Evolutionary conservation across 2,797 vertebrate species (phyloP).

Genomic region (Sebastolobus altivelis): DNA sequence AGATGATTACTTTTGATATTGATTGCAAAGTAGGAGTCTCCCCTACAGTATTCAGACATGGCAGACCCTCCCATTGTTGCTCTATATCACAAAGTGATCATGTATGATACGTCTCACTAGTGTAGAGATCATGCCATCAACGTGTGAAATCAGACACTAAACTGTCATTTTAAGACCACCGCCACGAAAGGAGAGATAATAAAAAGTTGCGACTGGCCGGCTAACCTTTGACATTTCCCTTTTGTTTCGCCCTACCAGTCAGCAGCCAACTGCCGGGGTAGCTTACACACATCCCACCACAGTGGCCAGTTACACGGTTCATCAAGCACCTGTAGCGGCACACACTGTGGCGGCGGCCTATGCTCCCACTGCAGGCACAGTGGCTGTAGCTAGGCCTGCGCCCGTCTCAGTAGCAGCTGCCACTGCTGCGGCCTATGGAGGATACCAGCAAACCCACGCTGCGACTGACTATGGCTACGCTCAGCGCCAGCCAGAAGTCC

Average conservation of each 20-base stretch:
- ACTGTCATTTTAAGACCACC: not conserved
- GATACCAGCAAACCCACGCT: slow-evolving; percentile 93
- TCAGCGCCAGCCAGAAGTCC: slow-evolving; percentile 95
- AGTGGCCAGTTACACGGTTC: slow-evolving; percentile 98
- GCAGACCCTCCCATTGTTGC: not conserved
- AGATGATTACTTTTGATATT: not conserved
- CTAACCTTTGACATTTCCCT: slow-evolving; percentile 5
- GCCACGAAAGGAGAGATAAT: too few species aligned
- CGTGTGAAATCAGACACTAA: not conserved
- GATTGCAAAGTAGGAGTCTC: not conserved
- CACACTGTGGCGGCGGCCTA: slow-evolving; percentile 97
- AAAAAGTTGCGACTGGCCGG: not conserved
- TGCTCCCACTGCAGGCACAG: slow-evolving; percentile 93
- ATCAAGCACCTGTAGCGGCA: slow-evolving; percentile 96
- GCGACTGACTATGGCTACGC: slow-evolving; percentile 95
- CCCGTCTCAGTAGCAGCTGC: slow-evolving; percentile 94
- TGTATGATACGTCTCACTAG: not conserved
- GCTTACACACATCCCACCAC: slow-evolving; percentile 98
- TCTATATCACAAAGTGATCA: not conserved
- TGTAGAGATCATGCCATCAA: not conserved
- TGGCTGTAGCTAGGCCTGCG: slow-evolving; percentile 93
- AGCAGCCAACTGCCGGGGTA: slow-evolving; percentile 95
- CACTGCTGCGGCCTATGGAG: slow-evolving; percentile 94
- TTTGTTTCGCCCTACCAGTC: slow-evolving; percentile 82
- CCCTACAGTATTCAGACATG: not conserved